Base-by-base conservation (phyloP, 2,113 vertebrate genomes). In the Seriola rivoliana region DNA sequence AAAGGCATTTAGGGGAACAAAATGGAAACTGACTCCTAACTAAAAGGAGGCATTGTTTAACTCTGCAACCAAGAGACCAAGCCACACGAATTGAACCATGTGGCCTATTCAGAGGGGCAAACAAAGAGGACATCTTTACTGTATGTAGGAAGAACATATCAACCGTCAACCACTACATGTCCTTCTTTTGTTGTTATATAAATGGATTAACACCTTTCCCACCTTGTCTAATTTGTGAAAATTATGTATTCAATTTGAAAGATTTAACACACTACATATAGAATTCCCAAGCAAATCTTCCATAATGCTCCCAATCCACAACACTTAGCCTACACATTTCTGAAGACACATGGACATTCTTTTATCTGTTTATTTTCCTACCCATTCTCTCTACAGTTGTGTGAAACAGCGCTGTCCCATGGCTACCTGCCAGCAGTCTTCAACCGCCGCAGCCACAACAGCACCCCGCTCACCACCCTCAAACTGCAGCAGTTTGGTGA, bases 401-500 rank as follows among this genome's bases (percentile, higher is more conserved):
- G 96, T 89, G 95, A 95, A 80, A 87, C 89, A 4, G 96, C 93
- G 1, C 88, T 97, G 59, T 88, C 76, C 69, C 93, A 95, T 21
- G 96, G 96, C 55, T 96, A 96, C 91, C 95, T 95, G 14, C 96
- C 96, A 0, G 96, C 95, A 23, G 89, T 97, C 70, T 97, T 97
- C 88, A 96, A 96, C 89, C 96, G 96, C 9, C 96, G 97, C 50
- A 94, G 96, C 71, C 97, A 97, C 87, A 97, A 97, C 4, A 88
- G 93, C 80, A 95, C 95, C 0, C 96, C 96, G 0, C 96, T 97
- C 44, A 95, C 92, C 92, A 97, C 95, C 12, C 70, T 95, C 46
- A 95, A 94, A 68, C 94, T 97, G 71, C 97, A 97, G 92, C 94
- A 95, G 87, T 96, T 96, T 5, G 96, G 96, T 6, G 96, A 97